A percentile compares a stretch with the other conserved stretches of the same genome.
These are phyloP conservation scores for Cydia amplana DNA, from an alignment of 1,140 invertebrate species.

Conservation along the genomic window DNA sequence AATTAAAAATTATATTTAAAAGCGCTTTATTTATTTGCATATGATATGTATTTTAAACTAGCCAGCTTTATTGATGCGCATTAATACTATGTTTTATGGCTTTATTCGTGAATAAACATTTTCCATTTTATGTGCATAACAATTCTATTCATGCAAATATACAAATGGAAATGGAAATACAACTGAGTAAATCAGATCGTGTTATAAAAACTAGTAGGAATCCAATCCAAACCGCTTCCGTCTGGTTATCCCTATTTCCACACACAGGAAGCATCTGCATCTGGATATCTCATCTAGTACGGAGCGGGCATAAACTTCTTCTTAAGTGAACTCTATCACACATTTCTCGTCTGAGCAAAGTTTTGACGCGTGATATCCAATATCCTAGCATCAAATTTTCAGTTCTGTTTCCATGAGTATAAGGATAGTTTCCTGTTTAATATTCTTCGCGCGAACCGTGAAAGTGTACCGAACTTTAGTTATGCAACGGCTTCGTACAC, in stretches of 20 bases:
- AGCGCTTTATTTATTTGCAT: no score
- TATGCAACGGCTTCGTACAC: constrained; percentile 17
- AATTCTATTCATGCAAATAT: background rate
- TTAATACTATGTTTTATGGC: no score
- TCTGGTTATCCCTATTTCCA: background rate
- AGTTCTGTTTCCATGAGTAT: constrained; percentile 23
- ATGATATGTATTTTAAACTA: no score
- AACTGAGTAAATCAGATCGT: background rate
- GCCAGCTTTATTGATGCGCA: no score
- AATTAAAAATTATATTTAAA: background rate
- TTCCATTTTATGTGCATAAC: background rate
- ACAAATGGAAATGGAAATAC: background rate
- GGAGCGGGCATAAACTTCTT: constrained; percentile 15
- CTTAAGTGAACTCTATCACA: constrained; percentile 28
- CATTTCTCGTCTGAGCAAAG: constrained; percentile 24
- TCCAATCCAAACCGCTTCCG: background rate
- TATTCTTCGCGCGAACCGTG: constrained; percentile 13
- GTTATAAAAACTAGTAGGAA: background rate
- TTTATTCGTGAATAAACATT: background rate
- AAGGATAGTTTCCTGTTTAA: constrained; percentile 30
- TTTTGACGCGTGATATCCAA: constrained; percentile 32
- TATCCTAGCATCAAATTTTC: constrained; percentile 28
- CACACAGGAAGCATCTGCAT: constrained; percentile 13
- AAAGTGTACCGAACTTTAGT: constrained; percentile 31
- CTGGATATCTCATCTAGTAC: constrained; percentile 8